These are phyloP conservation scores for Aporophyla nigra DNA, from an alignment of 2,888 invertebrate species.

Conservation along the genomic window DNA sequence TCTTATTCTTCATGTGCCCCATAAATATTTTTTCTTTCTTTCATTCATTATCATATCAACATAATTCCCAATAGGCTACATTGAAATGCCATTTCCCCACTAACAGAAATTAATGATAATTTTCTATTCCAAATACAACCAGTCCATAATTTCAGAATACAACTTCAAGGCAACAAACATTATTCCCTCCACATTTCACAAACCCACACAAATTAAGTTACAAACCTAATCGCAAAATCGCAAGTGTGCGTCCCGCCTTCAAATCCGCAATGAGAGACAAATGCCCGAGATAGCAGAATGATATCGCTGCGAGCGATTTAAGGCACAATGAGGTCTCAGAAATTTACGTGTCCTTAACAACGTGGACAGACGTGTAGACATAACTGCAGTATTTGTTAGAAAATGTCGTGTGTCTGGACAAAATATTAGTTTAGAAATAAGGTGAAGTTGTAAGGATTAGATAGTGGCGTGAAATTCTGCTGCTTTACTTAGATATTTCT, in stretches of 20 bases:
- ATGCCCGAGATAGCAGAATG: slow-evolving; percentile 81
- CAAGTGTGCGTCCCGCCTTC: slow-evolving; percentile 68
- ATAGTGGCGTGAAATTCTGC: slow-evolving; percentile 11
- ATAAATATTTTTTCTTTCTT: no score
- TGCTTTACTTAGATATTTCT: background rate
- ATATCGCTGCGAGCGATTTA: slow-evolving; percentile 81
- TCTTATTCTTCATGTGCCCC: no score
- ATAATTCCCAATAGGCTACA: background rate
- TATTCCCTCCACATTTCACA: slow-evolving; percentile 27
- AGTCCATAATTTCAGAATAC: background rate
- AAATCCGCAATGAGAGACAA: slow-evolving; percentile 80
- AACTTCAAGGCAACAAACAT: background rate
- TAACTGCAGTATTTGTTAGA: slow-evolving; percentile 64
- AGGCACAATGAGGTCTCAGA: slow-evolving; percentile 75
- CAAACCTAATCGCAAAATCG: slow-evolving; percentile 45
- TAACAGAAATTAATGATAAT: background rate
- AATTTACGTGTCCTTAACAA: slow-evolving; percentile 71
- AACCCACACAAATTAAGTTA: slow-evolving; percentile 49
- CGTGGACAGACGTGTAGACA: slow-evolving; percentile 53
- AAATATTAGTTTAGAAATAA: slow-evolving; percentile 57
- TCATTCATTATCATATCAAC: background rate
- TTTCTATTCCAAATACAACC: background rate
- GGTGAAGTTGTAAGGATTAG: slow-evolving; percentile 34
- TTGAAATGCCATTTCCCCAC: background rate
- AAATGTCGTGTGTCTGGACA: slow-evolving; percentile 59